Evolutionary conservation across 2,113 vertebrate species (phyloP).

Genomic region (Colinus virginianus): DNA sequence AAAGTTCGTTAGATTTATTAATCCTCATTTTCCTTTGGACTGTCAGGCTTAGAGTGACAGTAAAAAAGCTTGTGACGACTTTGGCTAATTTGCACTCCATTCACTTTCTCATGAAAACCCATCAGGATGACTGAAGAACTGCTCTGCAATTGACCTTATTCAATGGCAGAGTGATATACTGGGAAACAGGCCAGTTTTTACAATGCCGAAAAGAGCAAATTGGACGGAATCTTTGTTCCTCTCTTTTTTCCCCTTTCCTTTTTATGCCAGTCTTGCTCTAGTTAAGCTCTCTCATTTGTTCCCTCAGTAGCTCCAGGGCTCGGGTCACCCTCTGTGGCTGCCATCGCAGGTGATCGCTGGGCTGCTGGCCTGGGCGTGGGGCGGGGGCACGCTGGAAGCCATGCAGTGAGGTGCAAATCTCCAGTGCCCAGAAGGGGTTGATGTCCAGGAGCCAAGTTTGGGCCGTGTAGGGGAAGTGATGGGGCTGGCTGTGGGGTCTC

Average conservation of each 20-base stretch:
- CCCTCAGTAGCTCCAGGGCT: slow-evolving; percentile 66
- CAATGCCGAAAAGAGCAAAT: slow-evolving; percentile 87
- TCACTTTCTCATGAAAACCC: slow-evolving; percentile 83
- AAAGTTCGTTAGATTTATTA: slow-evolving; percentile 76
- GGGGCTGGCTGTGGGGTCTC: neutral
- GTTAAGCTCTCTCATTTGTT: slow-evolving; percentile 81
- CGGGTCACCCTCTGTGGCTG: slow-evolving; percentile 76
- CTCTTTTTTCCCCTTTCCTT: slow-evolving; percentile 69
- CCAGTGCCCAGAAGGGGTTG: neutral
- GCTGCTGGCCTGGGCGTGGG: slow-evolving; percentile 21
- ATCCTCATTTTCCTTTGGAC: slow-evolving; percentile 78
- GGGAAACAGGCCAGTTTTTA: slow-evolving; percentile 84
- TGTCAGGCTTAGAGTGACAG: slow-evolving; percentile 81
- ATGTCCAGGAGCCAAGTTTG: neutral
- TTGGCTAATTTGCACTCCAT: slow-evolving; percentile 86
- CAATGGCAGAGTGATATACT: slow-evolving; percentile 82
- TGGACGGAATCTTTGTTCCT: slow-evolving; percentile 84
- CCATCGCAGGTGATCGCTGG: slow-evolving; percentile 73
- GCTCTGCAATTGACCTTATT: slow-evolving; percentile 82
- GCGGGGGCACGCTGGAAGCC: slow-evolving; percentile 28
- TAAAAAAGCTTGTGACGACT: slow-evolving; percentile 81
- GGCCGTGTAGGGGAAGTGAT: neutral
- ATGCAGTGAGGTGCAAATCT: neutral
- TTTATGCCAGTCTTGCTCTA: slow-evolving; percentile 74
- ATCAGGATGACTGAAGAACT: slow-evolving; percentile 80